Base-by-base conservation (phyloP, 2,888 invertebrate genomes). In the Trypoxylon attenuatum region DNA sequence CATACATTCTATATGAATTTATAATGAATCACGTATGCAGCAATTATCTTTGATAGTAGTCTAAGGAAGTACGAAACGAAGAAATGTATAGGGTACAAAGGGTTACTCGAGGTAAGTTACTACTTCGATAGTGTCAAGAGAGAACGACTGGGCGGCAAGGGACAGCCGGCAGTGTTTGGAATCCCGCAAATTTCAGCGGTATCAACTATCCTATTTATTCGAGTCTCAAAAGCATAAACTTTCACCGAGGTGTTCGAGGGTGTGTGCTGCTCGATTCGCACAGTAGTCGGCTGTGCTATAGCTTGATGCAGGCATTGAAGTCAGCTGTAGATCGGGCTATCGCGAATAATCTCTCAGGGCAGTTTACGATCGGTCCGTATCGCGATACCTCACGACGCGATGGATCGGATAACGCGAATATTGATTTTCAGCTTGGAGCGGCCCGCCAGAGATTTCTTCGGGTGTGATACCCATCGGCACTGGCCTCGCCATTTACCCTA, bases 401-500 rank as follows among this genome's bases (percentile, higher is more conserved):
- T 46, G 54, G 42, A 67, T 64, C 58, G 51, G 58, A 51, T 58
- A 64, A 63, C 62, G 43, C 18, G 51, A 33, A 58, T 58, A 64
- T 42, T 51, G 57, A 67, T 63, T 64, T 46, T 25, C 58, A 33
- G 23, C 23, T 13, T 10, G 33, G 21, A 45, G 27, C 21, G 38
- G 15, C 16, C 50, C 64, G 38, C 41, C 33, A 42, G n/a, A 10
- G 56, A 60, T 68, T 53, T 52, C 63, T 59, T 38, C 58, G 29
- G 27, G 49, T 22, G 21, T 27, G 60, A 58, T 65, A 61, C 47
- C 59, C 53, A 60, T 62, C 62, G 55, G 58, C 59, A 46, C 38
- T 23, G 58, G 56, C 56, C 60, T 61, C 50, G 63, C 33, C 74
- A 67, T 62, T 71, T 73, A 63, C n/a, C 59, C 45, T 33, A 51